phyloP scores from a whole-genome alignment of 1,140 invertebrate species.

The Trigoniulus corallinus region DNA sequence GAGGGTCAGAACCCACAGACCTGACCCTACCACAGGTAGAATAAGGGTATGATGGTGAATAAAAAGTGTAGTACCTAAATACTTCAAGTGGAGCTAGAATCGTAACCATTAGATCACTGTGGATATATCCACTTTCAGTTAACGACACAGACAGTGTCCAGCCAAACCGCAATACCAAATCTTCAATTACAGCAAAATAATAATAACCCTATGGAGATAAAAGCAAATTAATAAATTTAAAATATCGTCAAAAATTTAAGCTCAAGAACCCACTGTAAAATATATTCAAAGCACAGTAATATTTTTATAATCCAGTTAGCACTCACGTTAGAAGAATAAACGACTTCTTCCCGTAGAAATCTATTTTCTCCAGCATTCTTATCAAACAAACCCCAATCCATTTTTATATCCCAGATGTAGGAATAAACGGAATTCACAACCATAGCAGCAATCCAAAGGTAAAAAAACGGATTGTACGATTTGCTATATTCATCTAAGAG shows the following conservation, averaged over 20 bases:
- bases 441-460: slow-evolving; percentile 55
- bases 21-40: not conserved
- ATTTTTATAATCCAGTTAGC: not conserved
- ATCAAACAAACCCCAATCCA: slow-evolving; percentile 98
- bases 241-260: not conserved
- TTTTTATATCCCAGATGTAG: slow-evolving; percentile 89
- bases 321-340: slow-evolving; percentile 32
- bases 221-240: not conserved
- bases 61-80: no score
- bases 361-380: slow-evolving; percentile 64
- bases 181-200: slow-evolving; percentile 94
- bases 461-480: slow-evolving; percentile 52
- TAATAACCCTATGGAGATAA: slow-evolving; percentile 45
- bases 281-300: not conserved
- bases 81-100: slow-evolving; percentile 85
- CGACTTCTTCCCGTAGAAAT: slow-evolving; percentile 56
- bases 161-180: slow-evolving; percentile 79
- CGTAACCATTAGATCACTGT: slow-evolving; percentile 70
- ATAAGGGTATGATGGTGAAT: not conserved
- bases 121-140: slow-evolving; percentile 60
- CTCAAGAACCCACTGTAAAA: no score
- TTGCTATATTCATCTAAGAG: slow-evolving; percentile 27
- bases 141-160: slow-evolving; percentile 80
- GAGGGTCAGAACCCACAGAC: no score
- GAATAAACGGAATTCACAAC: slow-evolving; percentile 66